A percentile compares a stretch with the other conserved stretches of the same genome.
phyloP scores from a whole-genome alignment of 1,140 invertebrate species.

The Drosophila mauritiana region DNA sequence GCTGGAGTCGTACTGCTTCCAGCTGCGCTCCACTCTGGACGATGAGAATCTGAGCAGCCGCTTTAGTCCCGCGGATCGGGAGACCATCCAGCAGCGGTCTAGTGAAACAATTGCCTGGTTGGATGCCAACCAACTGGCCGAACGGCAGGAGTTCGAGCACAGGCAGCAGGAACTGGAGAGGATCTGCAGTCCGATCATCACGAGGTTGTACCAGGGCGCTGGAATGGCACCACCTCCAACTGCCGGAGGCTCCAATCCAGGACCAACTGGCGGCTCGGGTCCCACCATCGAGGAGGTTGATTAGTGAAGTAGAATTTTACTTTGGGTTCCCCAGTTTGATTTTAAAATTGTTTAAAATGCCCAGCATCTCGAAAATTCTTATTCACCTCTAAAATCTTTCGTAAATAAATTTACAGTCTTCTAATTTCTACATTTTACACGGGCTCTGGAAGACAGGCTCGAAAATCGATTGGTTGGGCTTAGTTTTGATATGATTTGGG shows the following conservation, averaged over 20 bases:
- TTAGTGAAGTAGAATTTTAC: constrained; percentile 85
- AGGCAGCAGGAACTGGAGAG: constrained; percentile 94
- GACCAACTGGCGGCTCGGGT: constrained; percentile 85
- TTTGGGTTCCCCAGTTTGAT: neutral
- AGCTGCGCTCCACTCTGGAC: constrained; percentile 96
- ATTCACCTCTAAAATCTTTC: neutral
- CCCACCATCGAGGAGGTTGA: constrained; percentile 98
- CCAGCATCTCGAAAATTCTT: neutral
- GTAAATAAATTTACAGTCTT: constrained; percentile 14
- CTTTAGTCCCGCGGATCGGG: constrained; percentile 93
- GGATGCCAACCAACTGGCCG: constrained; percentile 95
- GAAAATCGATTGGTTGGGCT: too few species aligned
- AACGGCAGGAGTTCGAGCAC: constrained; percentile 96
- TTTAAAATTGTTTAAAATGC: constrained; percentile 13
- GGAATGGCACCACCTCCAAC: constrained; percentile 86
- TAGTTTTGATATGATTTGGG: too few species aligned
- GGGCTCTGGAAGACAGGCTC: too few species aligned
- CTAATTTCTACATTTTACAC: neutral
- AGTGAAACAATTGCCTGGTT: constrained; percentile 97
- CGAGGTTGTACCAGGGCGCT: constrained; percentile 89
- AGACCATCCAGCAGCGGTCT: constrained; percentile 94
- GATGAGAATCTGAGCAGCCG: constrained; percentile 95
- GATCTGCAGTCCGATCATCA: constrained; percentile 94
- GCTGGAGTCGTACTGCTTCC: constrained; percentile 98
- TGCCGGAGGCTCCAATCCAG: constrained; percentile 79